Base-by-base conservation (phyloP, 1,140 invertebrate genomes). In the Lepidostoma basale region DNA sequence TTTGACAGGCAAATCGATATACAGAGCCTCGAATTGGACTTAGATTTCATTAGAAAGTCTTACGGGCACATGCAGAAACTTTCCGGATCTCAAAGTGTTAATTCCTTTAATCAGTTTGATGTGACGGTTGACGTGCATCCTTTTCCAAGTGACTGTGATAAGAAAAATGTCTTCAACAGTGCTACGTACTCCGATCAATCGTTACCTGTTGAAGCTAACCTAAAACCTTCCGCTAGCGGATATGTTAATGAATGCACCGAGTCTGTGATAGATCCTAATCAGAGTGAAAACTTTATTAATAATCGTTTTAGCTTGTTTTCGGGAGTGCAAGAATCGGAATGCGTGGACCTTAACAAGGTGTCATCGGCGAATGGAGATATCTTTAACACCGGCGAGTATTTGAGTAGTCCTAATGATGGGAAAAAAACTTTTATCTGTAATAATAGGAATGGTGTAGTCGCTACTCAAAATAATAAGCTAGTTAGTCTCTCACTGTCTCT, bases 401-500 rank as follows among this genome's bases (percentile, higher is more conserved):
- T 28, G n/a, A 62, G 45, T 62, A 25, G 16, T 42, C 16, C 23
- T 42, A 26, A 14, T 18, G 25, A 44, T 45, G 18, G 25, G 16
- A 62, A 28, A 44, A 45, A 44, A 39, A 42, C 39, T 28, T 16
- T n/a, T 45, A 28, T 16, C 28, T 12, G 9, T 45, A 23, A n/a
- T 52, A 72, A 44, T 52, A 64, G 54, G 39, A 63, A 58, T n/a
- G 49, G 54, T 22, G 58, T 65, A n/a, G 56, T 72, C 9, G 62
- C 70, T 6, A 72, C 66, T 16, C 70, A 72, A 39, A 68, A 65
- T 62, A 82, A 78, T 66, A 82, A 81, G 76, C 68, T 84, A 25
- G 75, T 84, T 16, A 81, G 81, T 20, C 73, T 84, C 6, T 83
- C 81, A 2, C 58, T 84, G 42, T 83, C 82, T 22, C 64, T 84